Evolutionary conservation across 2,113 vertebrate genomes (phyloP).

Genomic region (Leptocoma aspasia): DNA sequence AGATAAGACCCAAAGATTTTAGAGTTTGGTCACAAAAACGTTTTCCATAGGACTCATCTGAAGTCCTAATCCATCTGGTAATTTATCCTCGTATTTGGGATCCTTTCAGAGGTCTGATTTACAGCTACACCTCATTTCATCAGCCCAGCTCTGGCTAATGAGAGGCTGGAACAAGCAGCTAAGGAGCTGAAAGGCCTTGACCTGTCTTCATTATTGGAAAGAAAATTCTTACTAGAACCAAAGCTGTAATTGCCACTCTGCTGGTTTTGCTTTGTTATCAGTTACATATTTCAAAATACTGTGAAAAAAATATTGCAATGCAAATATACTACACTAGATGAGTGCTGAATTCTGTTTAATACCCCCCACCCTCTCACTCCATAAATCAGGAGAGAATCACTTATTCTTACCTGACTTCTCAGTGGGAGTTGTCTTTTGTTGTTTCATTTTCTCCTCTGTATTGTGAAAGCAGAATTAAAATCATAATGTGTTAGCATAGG

Average conservation of each 20-base stretch:
- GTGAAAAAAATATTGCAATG: not conserved
- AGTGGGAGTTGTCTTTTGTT: slow-evolving; percentile 31
- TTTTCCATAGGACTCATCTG: not conserved
- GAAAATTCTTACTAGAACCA: not conserved
- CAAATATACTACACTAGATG: not conserved
- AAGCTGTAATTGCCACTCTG: not conserved
- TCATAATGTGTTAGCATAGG: not conserved
- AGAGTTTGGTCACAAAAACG: not conserved
- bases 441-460: slow-evolving; percentile 69
- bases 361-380: fast-evolving
- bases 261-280: not conserved
- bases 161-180: not conserved
- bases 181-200: not conserved
- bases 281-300: not conserved
- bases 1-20: not conserved
- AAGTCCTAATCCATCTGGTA: not conserved
- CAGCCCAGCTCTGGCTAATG: not conserved
- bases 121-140: not conserved
- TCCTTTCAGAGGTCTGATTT: not conserved
- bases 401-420: slow-evolving; percentile 65
- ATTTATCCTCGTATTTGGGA: not conserved
- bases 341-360: not conserved
- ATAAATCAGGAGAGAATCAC: not conserved
- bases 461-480: slow-evolving; percentile 1
- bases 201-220: not conserved